These are phyloP conservation scores for Caranx ignobilis DNA, from an alignment of 2,113 vertebrate species.

Conservation along the genomic window DNA sequence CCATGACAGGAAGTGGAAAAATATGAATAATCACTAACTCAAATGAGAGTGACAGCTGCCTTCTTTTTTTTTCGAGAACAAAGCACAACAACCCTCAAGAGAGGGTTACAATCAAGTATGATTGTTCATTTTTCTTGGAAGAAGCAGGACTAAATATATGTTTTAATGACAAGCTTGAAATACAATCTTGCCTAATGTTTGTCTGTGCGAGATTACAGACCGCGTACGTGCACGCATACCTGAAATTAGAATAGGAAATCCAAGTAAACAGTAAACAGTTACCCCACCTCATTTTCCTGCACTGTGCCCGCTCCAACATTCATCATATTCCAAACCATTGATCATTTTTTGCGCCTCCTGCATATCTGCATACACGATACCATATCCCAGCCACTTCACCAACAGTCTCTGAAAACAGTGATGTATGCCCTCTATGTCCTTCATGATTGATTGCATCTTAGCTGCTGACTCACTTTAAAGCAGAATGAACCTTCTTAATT, in stretches of 20 bases:
- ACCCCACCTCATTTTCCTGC: slow-evolving; percentile 8
- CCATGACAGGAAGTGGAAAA: not conserved
- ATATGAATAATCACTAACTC: not conserved
- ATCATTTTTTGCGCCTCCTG: slow-evolving; percentile 57
- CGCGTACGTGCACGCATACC: no score
- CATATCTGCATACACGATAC: slow-evolving; percentile 42
- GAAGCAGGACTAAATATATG: no score
- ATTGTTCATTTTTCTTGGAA: not conserved
- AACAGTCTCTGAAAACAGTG: slow-evolving; percentile 43
- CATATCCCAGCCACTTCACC: slow-evolving; percentile 16
- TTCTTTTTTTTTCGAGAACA: not conserved
- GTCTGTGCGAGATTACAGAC: not conserved
- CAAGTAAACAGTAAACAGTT: not conserved
- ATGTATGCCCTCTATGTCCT: slow-evolving; percentile 44
- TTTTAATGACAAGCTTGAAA: not conserved
- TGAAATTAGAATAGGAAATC: slow-evolving; percentile 24
- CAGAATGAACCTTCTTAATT: slow-evolving; percentile 54
- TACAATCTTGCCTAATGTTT: not conserved
- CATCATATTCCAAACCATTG: slow-evolving; percentile 50
- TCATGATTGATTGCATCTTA: slow-evolving; percentile 60
- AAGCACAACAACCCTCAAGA: not conserved
- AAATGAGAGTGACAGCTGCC: not conserved
- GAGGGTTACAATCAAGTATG: not conserved
- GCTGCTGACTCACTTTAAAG: slow-evolving; percentile 63
- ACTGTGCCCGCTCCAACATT: slow-evolving; percentile 28